A percentile compares a stretch with the other conserved stretches of the same genome.
These are phyloP conservation scores for Oxycera nigricornis DNA, from an alignment of 2,888 invertebrate species.

Conservation along the genomic window DNA sequence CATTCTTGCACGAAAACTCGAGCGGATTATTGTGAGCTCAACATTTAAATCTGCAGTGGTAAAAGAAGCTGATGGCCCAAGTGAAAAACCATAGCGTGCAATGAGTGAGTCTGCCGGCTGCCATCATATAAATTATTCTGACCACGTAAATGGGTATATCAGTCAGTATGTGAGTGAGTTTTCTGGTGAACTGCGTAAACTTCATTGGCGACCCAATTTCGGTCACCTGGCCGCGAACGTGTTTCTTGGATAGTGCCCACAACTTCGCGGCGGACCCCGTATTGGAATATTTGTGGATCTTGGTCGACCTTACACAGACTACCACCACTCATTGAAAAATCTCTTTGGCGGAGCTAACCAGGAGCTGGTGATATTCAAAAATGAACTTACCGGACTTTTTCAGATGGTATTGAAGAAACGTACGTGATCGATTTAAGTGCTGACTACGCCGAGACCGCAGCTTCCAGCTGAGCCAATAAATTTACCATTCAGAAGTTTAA, in stretches of 20 bases:
- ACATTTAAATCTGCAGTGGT: background rate
- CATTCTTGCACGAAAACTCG: conserved; percentile 10
- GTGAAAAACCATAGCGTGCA: no score
- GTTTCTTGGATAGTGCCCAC: background rate
- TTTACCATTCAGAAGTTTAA: background rate
- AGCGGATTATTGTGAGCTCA: background rate
- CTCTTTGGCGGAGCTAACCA: background rate
- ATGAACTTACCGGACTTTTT: background rate
- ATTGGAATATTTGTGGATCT: background rate
- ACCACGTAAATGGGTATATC: conserved; percentile 41
- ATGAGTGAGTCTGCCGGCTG: background rate
- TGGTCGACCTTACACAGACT: background rate
- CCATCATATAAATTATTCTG: conserved; percentile 5
- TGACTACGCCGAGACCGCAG: background rate
- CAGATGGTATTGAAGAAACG: background rate
- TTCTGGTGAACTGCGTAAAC: conserved; percentile 24
- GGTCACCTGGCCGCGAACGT: background rate
- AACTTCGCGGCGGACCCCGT: background rate
- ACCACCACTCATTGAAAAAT: background rate
- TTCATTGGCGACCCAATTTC: conserved; percentile 39
- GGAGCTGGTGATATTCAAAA: background rate
- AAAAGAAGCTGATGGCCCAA: background rate
- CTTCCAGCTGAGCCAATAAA: background rate
- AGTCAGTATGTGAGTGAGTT: conserved; percentile 39
- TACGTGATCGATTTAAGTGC: background rate